Base-by-base conservation (phyloP, 2,797 vertebrate genomes). In the Danio kyathit region DNA sequence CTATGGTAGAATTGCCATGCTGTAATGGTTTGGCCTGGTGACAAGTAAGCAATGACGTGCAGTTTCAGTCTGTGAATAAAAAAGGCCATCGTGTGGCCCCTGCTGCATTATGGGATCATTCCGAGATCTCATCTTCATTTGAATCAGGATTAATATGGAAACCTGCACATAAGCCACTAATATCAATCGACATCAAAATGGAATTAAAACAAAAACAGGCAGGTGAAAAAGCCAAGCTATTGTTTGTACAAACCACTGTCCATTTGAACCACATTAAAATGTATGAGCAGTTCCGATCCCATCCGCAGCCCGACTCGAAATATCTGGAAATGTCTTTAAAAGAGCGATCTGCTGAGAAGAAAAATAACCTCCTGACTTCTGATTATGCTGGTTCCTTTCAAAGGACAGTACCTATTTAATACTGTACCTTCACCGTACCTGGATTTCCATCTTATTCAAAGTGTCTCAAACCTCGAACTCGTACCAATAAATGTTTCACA, bases 171-270 rank as follows among this genome's bases (percentile, higher is more conserved):
- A 74, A 84, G 71, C 77, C 86, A 85, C 79, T 82, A 84, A 86
- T 84, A 86, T 83, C 80, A 61, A 82, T 81, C 61, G 71, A 88
- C 85, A 82, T 83, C 76, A 69, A 87, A 82, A 83, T 76, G 75
- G 80, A 79, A 82, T 81, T 74, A 83, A 74, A 84, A 83, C 19
- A 82, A 21, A 29, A 65, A 46, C 73, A 44, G 69, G 38, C 75
- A 69, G 80, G 66, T 74, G 69, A 79, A 74, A 89, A 86, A 82
- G 82, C 84, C 74, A 83, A 88, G 83, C 80, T 83, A 87, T 85
- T 76, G 81, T 81, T 49, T 76, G 82, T 85, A 85, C 84, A 72
- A 86, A 74, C 65, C 66, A 76, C 40, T 54, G 74, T 87, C 81
- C 79, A 41, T 83, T 76, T 72, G 52, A 82, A 79, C 72, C 79